phyloP scores from a whole-genome alignment of 2,797 vertebrate species.

The Dicrostonyx torquatus region DNA sequence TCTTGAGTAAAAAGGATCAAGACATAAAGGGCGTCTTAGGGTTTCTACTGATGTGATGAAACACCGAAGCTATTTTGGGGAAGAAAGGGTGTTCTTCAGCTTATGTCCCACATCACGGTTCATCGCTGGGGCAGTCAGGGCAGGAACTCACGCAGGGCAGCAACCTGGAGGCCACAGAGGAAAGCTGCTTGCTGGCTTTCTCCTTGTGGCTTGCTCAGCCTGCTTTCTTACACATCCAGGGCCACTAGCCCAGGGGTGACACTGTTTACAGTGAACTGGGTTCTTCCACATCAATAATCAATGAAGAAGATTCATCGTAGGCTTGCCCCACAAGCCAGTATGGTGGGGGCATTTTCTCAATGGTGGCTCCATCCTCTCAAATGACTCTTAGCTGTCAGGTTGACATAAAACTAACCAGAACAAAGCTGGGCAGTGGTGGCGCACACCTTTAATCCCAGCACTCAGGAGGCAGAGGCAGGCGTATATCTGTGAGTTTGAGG shows the following conservation, averaged over 20 bases:
- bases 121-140: background rate
- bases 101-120: background rate
- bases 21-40: background rate
- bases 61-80: background rate
- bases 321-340: background rate
- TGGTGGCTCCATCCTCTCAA: background rate
- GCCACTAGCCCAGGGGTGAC: background rate
- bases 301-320: background rate
- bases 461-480: too few relatives aligned
- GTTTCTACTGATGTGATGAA: too few relatives aligned
- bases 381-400: background rate
- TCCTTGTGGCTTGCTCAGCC: background rate
- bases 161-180: background rate
- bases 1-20: background rate
- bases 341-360: background rate
- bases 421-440: background rate
- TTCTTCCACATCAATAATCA: background rate
- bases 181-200: background rate
- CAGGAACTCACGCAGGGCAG: background rate
- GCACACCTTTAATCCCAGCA: too few relatives aligned
- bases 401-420: background rate
- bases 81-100: background rate
- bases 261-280: too few relatives aligned
- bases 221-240: background rate
- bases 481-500: too few relatives aligned